Evolutionary conservation across 2,113 vertebrate genomes (phyloP).

Genomic region (Atrichornis clamosus): DNA sequence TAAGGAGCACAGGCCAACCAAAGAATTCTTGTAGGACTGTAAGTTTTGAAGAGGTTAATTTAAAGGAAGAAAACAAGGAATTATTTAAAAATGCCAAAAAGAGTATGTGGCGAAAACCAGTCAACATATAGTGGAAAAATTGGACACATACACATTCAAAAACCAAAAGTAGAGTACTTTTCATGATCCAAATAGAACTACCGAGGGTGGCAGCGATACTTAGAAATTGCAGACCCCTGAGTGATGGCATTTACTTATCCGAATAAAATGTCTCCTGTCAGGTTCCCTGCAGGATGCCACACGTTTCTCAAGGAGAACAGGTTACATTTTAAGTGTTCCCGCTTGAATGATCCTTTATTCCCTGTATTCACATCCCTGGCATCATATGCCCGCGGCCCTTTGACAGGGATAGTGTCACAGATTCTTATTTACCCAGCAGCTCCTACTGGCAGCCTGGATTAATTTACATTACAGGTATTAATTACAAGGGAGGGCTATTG

Average conservation of each 20-base stretch:
- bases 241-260: background rate
- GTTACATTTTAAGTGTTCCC: background rate
- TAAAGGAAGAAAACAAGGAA: background rate
- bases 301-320: background rate
- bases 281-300: background rate
- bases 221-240: background rate
- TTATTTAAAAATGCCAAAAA: background rate
- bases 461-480: constrained; percentile 48
- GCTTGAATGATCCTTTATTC: background rate
- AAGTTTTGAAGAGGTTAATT: background rate
- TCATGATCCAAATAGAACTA: background rate
- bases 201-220: background rate
- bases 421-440: constrained; percentile 62
- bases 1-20: background rate
- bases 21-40: background rate
- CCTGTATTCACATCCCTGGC: background rate
- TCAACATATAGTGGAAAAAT: background rate
- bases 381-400: background rate
- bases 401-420: background rate
- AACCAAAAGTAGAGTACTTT: background rate
- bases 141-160: too few relatives aligned
- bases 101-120: background rate
- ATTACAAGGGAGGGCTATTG: constrained; percentile 44
- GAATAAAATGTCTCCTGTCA: background rate
- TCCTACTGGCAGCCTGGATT: constrained; percentile 5